phyloP scores from a whole-genome alignment of 2,888 invertebrate species.

The Athalia cordata region DNA sequence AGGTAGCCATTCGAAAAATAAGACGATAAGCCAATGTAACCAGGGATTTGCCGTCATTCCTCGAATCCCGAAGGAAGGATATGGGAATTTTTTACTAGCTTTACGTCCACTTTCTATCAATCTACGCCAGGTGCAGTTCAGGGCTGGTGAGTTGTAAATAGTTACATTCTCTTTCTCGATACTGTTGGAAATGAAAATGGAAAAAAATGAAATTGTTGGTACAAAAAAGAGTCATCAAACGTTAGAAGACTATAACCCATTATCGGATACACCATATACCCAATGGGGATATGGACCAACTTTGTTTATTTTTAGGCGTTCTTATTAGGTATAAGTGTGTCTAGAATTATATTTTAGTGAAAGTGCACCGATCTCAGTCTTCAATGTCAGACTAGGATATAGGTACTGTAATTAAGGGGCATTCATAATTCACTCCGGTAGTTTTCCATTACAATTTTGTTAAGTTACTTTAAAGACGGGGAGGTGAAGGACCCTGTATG shows the following conservation, averaged over 20 bases:
- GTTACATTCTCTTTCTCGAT: constrained; percentile 51
- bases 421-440: no score
- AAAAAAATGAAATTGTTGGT: neutral
- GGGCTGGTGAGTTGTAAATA: constrained; percentile 57
- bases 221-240: neutral
- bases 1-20: constrained; percentile 66
- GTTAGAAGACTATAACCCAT: no score
- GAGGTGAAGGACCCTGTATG: no score
- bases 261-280: no score
- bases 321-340: no score
- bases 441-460: no score
- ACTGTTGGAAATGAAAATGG: constrained; percentile 42
- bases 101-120: constrained; percentile 59
- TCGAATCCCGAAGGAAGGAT: constrained; percentile 65
- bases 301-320: no score
- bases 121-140: constrained; percentile 64
- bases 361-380: neutral
- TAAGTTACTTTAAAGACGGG: no score
- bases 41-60: constrained; percentile 62
- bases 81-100: constrained; percentile 60
- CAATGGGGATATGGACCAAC: no score
- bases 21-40: constrained; percentile 61
- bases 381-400: neutral
- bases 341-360: neutral
- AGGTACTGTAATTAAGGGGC: neutral